phyloP scores from a whole-genome alignment of 2,797 vertebrate species.

The Nannoperca australis region DNA sequence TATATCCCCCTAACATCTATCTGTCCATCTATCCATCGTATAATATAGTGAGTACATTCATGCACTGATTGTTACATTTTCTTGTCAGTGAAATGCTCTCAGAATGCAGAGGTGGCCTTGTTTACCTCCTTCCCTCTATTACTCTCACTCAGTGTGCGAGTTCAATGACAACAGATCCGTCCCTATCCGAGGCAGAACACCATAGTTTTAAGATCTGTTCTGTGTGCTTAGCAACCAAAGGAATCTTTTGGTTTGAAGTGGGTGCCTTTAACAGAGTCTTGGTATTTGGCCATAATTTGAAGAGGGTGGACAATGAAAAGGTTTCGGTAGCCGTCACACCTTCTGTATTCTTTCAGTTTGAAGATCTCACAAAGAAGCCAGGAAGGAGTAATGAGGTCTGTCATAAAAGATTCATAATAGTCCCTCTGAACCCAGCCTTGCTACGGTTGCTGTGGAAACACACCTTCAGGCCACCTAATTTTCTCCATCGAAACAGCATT shows the following conservation, averaged over 20 bases:
- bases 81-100: slow-evolving; percentile 1
- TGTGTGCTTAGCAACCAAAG: slow-evolving; percentile 39
- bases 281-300: slow-evolving; percentile 47
- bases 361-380: slow-evolving; percentile 49
- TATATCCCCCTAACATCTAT: background rate
- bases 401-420: slow-evolving; percentile 78
- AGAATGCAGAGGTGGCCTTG: background rate
- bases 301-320: slow-evolving; percentile 42
- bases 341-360: slow-evolving; percentile 29
- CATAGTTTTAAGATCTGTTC: slow-evolving; percentile 46
- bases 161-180: slow-evolving; percentile 22
- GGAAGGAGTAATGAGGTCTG: slow-evolving; percentile 71
- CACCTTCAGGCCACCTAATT: slow-evolving; percentile 55
- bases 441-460: slow-evolving; percentile 73
- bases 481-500: slow-evolving; percentile 22
- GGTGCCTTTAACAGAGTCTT: slow-evolving; percentile 22
- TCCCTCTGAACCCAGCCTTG: slow-evolving; percentile 48
- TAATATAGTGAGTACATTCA: background rate
- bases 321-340: slow-evolving; percentile 50
- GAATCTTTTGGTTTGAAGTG: slow-evolving; percentile 31
- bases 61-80: background rate
- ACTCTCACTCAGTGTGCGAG: background rate
- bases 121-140: background rate
- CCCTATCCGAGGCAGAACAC: slow-evolving; percentile 4
- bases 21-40: too few relatives aligned